phyloP scores from a whole-genome alignment of 2,113 vertebrate genomes.

The Phyllostomus discolor region DNA sequence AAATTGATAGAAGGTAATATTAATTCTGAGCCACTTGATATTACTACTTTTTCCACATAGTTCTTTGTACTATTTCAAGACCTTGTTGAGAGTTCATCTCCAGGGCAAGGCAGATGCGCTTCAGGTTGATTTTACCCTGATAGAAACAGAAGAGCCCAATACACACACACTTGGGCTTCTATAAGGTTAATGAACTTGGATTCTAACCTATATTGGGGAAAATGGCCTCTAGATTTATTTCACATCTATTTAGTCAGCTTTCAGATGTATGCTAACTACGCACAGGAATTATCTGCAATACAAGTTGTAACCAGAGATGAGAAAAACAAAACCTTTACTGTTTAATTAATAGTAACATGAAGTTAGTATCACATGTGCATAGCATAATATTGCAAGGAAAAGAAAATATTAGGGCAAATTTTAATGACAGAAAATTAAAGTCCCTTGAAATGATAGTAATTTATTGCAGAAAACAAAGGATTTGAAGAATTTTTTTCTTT shows the following conservation, averaged over 20 bases:
- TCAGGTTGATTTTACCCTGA: background rate
- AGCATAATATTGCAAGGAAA: background rate
- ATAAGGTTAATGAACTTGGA: background rate
- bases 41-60: background rate
- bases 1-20: background rate
- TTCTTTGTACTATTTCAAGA: background rate
- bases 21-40: background rate
- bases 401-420: background rate
- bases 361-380: background rate
- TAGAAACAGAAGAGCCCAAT: background rate
- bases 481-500: background rate
- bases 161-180: background rate
- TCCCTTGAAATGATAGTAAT: background rate
- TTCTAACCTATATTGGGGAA: background rate
- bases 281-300: background rate
- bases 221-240: background rate
- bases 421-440: slow-evolving; percentile 10
- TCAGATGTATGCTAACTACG: background rate
- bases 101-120: background rate
- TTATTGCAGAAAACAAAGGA: slow-evolving; percentile 22
- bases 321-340: slow-evolving; percentile 4
- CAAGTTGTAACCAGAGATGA: background rate
- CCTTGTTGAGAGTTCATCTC: background rate
- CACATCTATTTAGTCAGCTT: background rate
- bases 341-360: background rate